Evolutionary conservation across 2,888 invertebrate species (phyloP), one percentile per base, ranked within the genome.

Genomic region (Horisme vitalbata): DNA sequence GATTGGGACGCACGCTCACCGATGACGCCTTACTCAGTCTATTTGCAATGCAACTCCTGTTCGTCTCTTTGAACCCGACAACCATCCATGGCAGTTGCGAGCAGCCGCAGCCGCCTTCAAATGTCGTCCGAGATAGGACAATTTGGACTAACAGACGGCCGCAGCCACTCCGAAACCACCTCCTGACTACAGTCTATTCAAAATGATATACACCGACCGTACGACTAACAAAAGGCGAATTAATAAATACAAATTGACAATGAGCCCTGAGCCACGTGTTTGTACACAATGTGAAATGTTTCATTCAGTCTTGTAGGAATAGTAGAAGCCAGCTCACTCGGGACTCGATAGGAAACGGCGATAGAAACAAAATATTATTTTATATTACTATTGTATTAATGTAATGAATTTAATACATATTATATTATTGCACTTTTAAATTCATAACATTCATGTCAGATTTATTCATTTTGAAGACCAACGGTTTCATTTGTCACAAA

Each of bases 301-400:
- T 68, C 80, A 70, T 75, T 87, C 88, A 88, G 88, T 88, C 87
- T 86, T 85, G 82, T 78, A 75, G 71, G 69, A 73, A 70, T 77
- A 32, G 64, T 65, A 68, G 64, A 71, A 77, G 75, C 72, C 75
- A 68, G 71, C 71, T 71, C 71, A 61, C 65, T 73, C 75, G 75
- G 81, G 78, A 75, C 80, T 76, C 74, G 66, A 61, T 63, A 68
- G 75, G 66, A 64, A 65, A 77, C 74, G 69, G 69, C 76, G 74
- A 78, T 77, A 76, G 75, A 77, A 81, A 82, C 76, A 71, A 78
- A 73, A 65, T 65, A 73, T 69, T 63, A 65, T 75, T 77, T 73
- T 41, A 47, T 69, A 77, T 18, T 18, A 5, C 4, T 74, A 79
- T 69, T 72, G 78, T 73, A 76, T 70, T 76, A 77, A 74, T 77